Evolutionary conservation across 2,888 invertebrate species (phyloP).

Genomic region (Bimastos eiseni): DNA sequence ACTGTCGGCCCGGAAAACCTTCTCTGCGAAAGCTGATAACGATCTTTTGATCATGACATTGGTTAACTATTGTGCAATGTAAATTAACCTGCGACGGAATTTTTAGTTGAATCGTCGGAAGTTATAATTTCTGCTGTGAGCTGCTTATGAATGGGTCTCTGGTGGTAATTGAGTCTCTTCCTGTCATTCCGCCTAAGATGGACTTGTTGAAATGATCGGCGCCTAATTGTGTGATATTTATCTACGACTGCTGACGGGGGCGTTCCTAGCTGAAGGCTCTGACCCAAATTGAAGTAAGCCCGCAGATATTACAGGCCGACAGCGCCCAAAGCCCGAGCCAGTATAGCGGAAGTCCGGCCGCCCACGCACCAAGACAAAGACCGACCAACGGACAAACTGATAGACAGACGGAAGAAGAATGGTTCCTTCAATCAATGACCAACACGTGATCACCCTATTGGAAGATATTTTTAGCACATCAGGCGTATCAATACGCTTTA

Average conservation of each 20-base stretch:
- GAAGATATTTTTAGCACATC: neutral
- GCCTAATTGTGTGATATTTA: neutral
- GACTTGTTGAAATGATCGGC: neutral
- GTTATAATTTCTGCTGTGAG: neutral
- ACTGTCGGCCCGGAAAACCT: no score
- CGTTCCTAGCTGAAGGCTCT: neutral
- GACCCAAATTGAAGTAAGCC: neutral
- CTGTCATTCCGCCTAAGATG: neutral
- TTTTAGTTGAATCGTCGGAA: neutral
- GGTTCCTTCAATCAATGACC: neutral
- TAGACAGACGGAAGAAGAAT: neutral
- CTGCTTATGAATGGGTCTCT: neutral
- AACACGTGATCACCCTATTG: slow-evolving; percentile 13
- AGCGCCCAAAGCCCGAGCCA: neutral
- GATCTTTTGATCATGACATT: no score
- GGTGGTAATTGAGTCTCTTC: neutral
- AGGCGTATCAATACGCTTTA: neutral
- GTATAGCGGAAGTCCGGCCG: neutral
- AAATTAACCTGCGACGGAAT: no score
- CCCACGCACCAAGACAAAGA: neutral
- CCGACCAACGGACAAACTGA: neutral
- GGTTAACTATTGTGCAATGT: no score
- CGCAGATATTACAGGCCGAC: neutral
- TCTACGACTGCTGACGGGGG: neutral
- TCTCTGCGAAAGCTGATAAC: no score